Evolutionary conservation across 2,888 invertebrate species (phyloP).

Genomic region (Hydriomena furcata): DNA sequence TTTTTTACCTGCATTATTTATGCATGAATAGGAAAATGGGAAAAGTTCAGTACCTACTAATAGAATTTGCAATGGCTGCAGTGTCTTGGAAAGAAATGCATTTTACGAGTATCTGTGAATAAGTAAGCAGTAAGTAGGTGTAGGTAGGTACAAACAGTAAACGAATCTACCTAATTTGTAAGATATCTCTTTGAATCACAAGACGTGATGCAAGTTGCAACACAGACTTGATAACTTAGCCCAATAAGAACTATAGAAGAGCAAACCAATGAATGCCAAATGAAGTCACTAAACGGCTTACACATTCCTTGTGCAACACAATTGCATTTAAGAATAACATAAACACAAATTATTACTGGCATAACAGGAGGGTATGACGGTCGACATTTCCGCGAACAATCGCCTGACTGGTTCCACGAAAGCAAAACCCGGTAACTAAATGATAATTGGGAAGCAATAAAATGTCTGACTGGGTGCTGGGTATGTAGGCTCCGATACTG

Average conservation of each 20-base stretch:
- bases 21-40: conserved; percentile 26
- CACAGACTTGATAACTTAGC: conserved; percentile 1
- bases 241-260: conserved; percentile 3
- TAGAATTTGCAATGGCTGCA: conserved; percentile 14
- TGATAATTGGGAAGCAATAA: conserved; percentile 74
- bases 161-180: background rate
- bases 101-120: background rate
- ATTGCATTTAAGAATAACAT: conserved; percentile 24
- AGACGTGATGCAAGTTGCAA: conserved; percentile 1
- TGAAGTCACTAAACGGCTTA: conserved; percentile 17
- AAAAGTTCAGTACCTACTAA: conserved; percentile 24
- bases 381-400: conserved; percentile 38
- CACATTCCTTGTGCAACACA: conserved; percentile 21
- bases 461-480: conserved; percentile 56
- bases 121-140: background rate
- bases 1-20: conserved; percentile 27
- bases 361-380: conserved; percentile 29
- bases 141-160: no score
- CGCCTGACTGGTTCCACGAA: conserved; percentile 31
- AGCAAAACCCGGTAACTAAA: conserved; percentile 53
- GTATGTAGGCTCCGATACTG: conserved; percentile 38
- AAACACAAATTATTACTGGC: conserved; percentile 33
- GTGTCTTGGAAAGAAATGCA: conserved; percentile 1
- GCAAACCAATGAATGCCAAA: conserved; percentile 15
- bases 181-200: background rate